Evolutionary conservation across 1,140 invertebrate species (phyloP), one percentile per base, ranked within the genome.

Genomic region (Trichomalopsis sarcophagae): DNA sequence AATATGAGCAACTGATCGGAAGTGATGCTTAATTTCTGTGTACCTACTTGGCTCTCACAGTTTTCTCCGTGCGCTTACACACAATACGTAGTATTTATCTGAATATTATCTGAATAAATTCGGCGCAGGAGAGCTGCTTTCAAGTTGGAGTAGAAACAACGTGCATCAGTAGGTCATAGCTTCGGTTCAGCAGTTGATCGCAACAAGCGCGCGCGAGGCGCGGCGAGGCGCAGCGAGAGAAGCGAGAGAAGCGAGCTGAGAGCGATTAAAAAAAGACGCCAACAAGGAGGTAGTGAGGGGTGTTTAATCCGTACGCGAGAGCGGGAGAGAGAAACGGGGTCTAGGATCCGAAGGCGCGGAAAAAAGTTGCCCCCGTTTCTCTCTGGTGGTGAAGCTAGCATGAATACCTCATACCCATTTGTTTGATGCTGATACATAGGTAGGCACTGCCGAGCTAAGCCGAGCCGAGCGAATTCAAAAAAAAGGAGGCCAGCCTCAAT

Each of bases 231-330:
- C 11, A 3, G 47, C 47, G n/a, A n/a, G n/a, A n/a, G n/a, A n/a
- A n/a, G n/a, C n/a, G n/a, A n/a, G 13, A 14, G 11, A 13, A 17
- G 5, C 55, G 17, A 86, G 40, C 33, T 14, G 55, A 21, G 50
- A 68, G 40, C 17, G 81, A 86, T 55, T 47, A 30, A 84, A 81
- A 74, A 84, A 82, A 73, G 68, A 76, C 40, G 40, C 40, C 27
- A 76, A 76, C 9, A 76, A 33, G 13, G 3, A 33, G 27, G 36
- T 44, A 75, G 73, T 9, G 40, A 27, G 27, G 68, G 21, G 68
- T 17, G 10, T 75, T 1, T 62, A 62, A 62, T 62, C 55, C 23
- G 33, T 27, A 47, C 2, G 44, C 74, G 44, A 23, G 6, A 23
- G 6, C 27, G 27, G 10, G 17, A 21, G 73, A 33, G 73, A 75